phyloP scores from a whole-genome alignment of 2,888 invertebrate genomes.

The Elegia similella region DNA sequence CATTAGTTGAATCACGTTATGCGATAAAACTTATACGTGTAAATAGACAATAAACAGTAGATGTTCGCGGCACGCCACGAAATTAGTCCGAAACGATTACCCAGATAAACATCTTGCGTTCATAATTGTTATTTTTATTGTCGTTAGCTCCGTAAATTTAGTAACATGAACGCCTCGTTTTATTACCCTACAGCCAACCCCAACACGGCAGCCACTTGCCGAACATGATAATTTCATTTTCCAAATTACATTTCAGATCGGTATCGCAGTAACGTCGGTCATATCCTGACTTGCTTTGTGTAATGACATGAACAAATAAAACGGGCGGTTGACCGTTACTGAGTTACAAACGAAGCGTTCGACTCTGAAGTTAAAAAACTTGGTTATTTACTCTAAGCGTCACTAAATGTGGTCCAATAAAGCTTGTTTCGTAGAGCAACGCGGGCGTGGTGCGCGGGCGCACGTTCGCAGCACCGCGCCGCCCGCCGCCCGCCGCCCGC shows the following conservation, averaged over 20 bases:
- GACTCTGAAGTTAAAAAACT: conserved; percentile 43
- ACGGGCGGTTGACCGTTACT: conserved; percentile 48
- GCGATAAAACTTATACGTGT: conserved; percentile 45
- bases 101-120: conserved; percentile 55
- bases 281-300: conserved; percentile 24
- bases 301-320: conserved; percentile 36
- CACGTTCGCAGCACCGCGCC: conserved; percentile 42
- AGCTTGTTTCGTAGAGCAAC: conserved; percentile 37
- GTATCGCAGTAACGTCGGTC: conserved; percentile 45
- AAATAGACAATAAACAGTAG: conserved; percentile 48
- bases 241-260: conserved; percentile 57
- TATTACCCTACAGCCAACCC: conserved; percentile 42
- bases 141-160: conserved; percentile 57
- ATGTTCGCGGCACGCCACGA: conserved; percentile 39
- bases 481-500: conserved; percentile 35
- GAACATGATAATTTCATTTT: conserved; percentile 65
- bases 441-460: conserved; percentile 43
- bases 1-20: conserved; percentile 24
- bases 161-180: conserved; percentile 55
- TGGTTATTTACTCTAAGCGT: conserved; percentile 54
- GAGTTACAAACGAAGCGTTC: conserved; percentile 35
- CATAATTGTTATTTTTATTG: conserved; percentile 60
- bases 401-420: conserved; percentile 56
- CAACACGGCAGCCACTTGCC: conserved; percentile 46
- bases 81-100: conserved; percentile 66